Percentiles rank a stretch among this genome's conserved stretches.
phyloP scores from a whole-genome alignment of 2,888 invertebrate species.

The Cerceris rybyensis region DNA sequence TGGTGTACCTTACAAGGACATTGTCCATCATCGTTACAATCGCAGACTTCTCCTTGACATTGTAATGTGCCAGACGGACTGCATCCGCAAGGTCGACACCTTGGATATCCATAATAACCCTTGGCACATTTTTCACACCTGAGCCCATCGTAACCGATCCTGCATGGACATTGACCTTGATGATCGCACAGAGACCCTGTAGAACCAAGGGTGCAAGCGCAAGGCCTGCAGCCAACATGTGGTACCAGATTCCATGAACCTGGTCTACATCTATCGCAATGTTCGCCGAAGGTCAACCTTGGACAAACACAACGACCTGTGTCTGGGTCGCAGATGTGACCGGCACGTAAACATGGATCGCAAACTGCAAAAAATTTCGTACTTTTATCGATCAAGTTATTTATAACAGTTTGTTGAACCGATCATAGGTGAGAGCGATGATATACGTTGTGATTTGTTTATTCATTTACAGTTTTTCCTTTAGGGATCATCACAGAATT shows the following conservation, averaged over 20 bases:
- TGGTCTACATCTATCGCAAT: constrained; percentile 90
- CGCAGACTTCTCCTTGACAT: constrained; percentile 85
- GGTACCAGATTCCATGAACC: constrained; percentile 92
- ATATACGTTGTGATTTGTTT: too few species aligned
- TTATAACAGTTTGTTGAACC: too few species aligned
- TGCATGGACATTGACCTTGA: constrained; percentile 90
- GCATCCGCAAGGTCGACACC: constrained; percentile 94
- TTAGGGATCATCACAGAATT: background rate
- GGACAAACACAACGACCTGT: constrained; percentile 97
- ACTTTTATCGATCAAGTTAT: background rate
- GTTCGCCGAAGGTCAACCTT: constrained; percentile 90
- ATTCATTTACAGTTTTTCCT: background rate
- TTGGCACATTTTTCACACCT: constrained; percentile 92
- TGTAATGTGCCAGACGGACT: constrained; percentile 87
- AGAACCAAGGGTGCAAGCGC: constrained; percentile 90
- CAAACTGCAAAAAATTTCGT: constrained; percentile 84
- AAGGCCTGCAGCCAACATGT: constrained; percentile 90
- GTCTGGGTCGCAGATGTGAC: constrained; percentile 94
- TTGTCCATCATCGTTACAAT: constrained; percentile 89
- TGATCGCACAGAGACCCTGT: constrained; percentile 87
- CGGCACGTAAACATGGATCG: constrained; percentile 89
- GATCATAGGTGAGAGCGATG: too few species aligned
- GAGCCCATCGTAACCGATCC: constrained; percentile 88
- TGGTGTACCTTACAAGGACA: constrained; percentile 93
- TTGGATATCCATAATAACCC: constrained; percentile 95